phyloP scores from a whole-genome alignment of 1,140 invertebrate genomes.

The Drosophila repletoides region DNA sequence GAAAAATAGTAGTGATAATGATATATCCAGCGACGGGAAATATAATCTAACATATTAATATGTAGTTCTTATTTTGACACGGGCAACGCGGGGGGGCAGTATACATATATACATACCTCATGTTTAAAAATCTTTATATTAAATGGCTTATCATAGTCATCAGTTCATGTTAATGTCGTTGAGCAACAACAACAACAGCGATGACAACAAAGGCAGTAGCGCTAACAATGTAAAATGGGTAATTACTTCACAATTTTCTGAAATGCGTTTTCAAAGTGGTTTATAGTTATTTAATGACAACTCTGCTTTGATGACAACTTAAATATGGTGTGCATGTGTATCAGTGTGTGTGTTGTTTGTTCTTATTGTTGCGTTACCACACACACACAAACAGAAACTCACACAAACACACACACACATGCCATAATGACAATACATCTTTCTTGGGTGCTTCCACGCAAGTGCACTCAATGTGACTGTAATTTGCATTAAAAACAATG shows the following conservation, averaged over 20 bases:
- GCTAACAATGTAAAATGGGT: constrained; percentile 59
- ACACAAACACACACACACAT: neutral
- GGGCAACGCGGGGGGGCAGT: too few relatives aligned
- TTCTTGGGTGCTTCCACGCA: too few relatives aligned
- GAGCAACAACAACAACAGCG: neutral
- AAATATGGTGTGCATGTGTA: constrained; percentile 35
- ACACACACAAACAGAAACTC: constrained; percentile 8
- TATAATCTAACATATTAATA: neutral
- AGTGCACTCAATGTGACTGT: constrained; percentile 27
- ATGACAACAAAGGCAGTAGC: constrained; percentile 33
- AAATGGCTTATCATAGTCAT: neutral
- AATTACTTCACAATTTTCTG: constrained; percentile 70
- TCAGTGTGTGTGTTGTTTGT: neutral
- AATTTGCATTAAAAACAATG: constrained; percentile 36
- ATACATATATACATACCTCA: too few relatives aligned
- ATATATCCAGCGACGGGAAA: too few relatives aligned
- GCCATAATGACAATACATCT: too few relatives aligned
- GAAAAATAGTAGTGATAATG: too few relatives aligned
- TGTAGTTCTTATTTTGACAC: neutral
- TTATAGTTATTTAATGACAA: constrained; percentile 65
- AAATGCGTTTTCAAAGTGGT: constrained; percentile 67
- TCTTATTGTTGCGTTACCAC: neutral
- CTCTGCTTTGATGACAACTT: constrained; percentile 69
- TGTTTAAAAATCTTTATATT: neutral
- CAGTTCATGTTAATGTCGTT: constrained; percentile 20